Evolutionary conservation across 2,888 invertebrate species (phyloP).

Genomic region (Camponotus fellah): DNA sequence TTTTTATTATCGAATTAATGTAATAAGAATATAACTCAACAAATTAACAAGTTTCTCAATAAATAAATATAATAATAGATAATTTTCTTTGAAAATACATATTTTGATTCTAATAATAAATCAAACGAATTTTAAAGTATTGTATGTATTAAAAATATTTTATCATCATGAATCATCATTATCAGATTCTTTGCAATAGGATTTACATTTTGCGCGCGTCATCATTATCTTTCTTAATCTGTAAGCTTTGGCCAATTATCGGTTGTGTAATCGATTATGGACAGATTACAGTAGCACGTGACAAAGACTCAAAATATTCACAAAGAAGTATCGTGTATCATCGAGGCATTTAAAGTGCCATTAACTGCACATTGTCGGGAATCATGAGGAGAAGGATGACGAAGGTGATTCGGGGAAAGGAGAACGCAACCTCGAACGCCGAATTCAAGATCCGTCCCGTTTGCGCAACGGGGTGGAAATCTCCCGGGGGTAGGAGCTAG

Average conservation of each 20-base stretch:
- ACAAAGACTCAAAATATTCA: constrained; percentile 63
- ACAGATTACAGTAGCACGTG: constrained; percentile 64
- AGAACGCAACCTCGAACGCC: constrained; percentile 23
- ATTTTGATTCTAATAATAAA: not conserved
- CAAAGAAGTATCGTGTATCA: constrained; percentile 66
- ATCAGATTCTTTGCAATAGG: not conserved
- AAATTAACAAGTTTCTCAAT: not conserved
- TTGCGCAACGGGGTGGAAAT: constrained; percentile 39
- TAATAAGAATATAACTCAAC: too few relatives aligned
- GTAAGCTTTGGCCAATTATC: not conserved
- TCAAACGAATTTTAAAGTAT: not conserved
- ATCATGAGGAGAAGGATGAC: constrained; percentile 43
- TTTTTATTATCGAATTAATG: not conserved
- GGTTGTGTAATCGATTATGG: constrained; percentile 45
- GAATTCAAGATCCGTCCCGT: constrained; percentile 54
- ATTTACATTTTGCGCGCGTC: not conserved
- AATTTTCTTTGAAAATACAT: not conserved
- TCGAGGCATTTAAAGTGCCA: constrained; percentile 73
- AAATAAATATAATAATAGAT: not conserved
- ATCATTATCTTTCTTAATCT: constrained; percentile 44
- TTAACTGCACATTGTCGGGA: constrained; percentile 63
- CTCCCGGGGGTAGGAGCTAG: constrained; percentile 38
- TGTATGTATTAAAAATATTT: too few relatives aligned
- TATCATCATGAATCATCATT: not conserved
- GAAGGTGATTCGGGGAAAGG: constrained; percentile 31